phyloP scores from a whole-genome alignment of 2,113 vertebrate species.

The Otus sunia region DNA sequence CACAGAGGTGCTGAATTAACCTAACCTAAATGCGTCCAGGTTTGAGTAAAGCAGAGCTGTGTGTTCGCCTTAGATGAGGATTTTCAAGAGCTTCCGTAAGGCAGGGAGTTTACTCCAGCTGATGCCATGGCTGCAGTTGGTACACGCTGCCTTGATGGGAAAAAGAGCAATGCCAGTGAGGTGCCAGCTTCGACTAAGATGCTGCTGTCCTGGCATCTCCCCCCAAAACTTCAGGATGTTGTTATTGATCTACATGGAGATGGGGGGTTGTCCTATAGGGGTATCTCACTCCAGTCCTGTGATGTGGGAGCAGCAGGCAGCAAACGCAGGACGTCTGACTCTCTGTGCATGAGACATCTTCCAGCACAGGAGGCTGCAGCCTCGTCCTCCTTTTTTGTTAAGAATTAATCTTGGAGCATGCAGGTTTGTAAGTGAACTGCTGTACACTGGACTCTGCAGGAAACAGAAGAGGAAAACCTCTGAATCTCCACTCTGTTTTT shows the following conservation, averaged over 20 bases:
- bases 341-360: no score
- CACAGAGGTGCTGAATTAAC: background rate
- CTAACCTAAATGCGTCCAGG: rapidly evolving
- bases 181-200: background rate
- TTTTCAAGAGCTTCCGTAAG: background rate
- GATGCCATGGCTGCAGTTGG: background rate
- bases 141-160: rapidly evolving
- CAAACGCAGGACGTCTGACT: background rate
- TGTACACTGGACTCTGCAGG: rapidly evolving
- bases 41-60: background rate
- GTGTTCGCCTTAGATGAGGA: background rate
- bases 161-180: background rate
- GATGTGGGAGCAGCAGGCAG: background rate
- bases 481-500: background rate
- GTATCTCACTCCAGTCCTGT: background rate
- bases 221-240: background rate
- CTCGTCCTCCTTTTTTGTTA: background rate
- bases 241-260: background rate
- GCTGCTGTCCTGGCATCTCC: background rate
- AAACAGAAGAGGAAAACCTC: background rate
- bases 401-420: background rate
- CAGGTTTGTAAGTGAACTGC: background rate
- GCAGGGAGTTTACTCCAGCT: background rate
- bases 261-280: rapidly evolving
- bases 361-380: background rate